Evolutionary conservation across 2,113 vertebrate species (phyloP).

Genomic region (Panthera leo): DNA sequence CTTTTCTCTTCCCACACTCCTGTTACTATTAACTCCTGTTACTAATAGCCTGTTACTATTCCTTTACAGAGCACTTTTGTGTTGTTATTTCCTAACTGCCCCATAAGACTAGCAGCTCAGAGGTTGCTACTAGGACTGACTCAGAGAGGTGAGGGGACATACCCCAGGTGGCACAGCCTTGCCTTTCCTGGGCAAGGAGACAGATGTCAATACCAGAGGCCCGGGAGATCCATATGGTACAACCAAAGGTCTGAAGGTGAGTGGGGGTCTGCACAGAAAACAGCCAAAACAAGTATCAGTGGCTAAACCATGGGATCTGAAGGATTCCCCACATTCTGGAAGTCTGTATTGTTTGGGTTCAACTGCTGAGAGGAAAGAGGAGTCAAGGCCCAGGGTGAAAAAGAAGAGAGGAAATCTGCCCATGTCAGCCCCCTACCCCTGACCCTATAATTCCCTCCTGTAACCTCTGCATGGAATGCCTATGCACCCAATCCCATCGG

Average conservation of each 20-base stretch:
- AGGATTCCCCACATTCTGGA: background rate
- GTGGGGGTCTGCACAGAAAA: background rate
- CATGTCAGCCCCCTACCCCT: background rate
- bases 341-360: background rate
- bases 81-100: background rate
- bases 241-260: background rate
- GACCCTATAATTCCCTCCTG: background rate
- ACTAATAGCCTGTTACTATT: too few species aligned
- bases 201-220: fast-evolving
- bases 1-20: background rate
- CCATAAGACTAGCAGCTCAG: background rate
- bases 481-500: background rate
- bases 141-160: background rate
- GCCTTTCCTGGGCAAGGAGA: background rate
- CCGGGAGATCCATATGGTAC: fast-evolving
- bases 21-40: too few species aligned
- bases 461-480: background rate
- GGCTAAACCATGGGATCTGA: background rate
- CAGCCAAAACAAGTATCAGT: background rate
- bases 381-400: background rate
- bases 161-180: background rate
- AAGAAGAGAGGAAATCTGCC: background rate
- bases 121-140: background rate
- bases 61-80: fast-evolving
- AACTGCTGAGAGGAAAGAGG: background rate